Base-by-base conservation (phyloP, 2,113 vertebrate genomes). In the Lathamus discolor region DNA sequence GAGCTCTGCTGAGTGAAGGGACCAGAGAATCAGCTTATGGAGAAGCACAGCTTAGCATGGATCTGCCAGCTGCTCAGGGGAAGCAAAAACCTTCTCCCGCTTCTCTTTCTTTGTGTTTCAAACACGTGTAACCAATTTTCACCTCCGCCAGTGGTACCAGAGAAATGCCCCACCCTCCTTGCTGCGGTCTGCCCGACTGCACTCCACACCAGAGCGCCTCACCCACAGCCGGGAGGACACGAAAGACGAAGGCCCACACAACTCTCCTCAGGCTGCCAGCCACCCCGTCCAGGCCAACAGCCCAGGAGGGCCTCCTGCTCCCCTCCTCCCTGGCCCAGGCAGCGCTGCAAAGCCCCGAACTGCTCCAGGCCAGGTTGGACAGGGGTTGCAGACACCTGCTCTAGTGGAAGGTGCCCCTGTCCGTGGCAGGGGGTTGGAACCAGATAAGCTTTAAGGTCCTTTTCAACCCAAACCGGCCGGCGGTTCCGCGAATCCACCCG, bases 211-310 rank as follows among this genome's bases (percentile, higher is more conserved):
- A 7, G 18, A 31, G 39, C 19, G 27, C 12, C 66, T 7, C 62
- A 22, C 0, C 8, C 27, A 1, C 66, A n/a, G 72, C 27, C 2
- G 1, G 24, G 28, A 28, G 9, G 10, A 4, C 61, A 24, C 28
- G 2, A 13, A 25, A 44, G 33, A 33, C 24, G 24, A 41, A 35
- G 13, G 27, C 79, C 5, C 48, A 9, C 33, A 5, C 10, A 5
- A 3, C 20, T 23, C 8, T 6, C 15, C 1, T 22, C 37, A 22
- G 66, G 51, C 51, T 28, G 46, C 51, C 6, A 0, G 22, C 4
- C 10, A 0, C 24, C 57, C 35, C 11, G 7, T 9, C 27, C 28
- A 5, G 0, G 0, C 74, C 6, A 33, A 7, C 27, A 8, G 10
- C 16, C 51, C 13, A 2, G 14, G 2, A 33, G 2, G 7, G 22